Conservation (phyloP, 2,888 invertebrate species). For the Proisotoma minuta region DNA sequence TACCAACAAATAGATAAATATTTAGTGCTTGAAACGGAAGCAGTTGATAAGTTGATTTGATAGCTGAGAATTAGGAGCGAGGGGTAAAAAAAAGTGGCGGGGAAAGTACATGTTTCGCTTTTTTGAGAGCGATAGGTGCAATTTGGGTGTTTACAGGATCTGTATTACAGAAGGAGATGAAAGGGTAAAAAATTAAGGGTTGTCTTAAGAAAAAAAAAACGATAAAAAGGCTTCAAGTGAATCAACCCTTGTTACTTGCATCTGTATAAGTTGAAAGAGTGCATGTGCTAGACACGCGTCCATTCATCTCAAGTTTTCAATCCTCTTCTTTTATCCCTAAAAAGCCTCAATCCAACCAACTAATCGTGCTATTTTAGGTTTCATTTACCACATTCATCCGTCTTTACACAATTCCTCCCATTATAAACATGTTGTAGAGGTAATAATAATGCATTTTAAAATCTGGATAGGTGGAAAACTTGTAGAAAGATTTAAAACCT, state of each 20-base stretch:
- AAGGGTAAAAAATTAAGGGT: constrained; percentile 38
- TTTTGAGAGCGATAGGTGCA: constrained; percentile 40
- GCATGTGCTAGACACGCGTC: constrained; percentile 48
- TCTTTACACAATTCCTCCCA: no score
- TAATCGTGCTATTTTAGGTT: constrained; percentile 14
- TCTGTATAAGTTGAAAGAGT: constrained; percentile 38
- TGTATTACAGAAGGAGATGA: constrained; percentile 30
- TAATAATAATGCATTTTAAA: no score
- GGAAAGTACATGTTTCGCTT: not conserved
- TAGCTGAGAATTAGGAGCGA: no score
- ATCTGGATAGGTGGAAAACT: no score
- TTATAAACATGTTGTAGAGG: no score
- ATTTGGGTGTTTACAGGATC: constrained; percentile 45
- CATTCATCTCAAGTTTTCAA: constrained; percentile 28
- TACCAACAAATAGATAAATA: no score
- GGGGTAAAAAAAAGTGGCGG: not conserved
- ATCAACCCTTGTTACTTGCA: constrained; percentile 45
- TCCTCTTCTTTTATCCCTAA: constrained; percentile 5
- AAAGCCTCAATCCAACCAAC: constrained; percentile 14
- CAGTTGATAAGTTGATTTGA: constrained; percentile 1
- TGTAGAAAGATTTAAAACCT: no score
- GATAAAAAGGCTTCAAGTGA: constrained; percentile 43
- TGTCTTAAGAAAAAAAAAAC: constrained; percentile 34
- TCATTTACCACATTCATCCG: constrained; percentile 7
- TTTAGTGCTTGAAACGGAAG: no score